Evolutionary conservation across 2,888 invertebrate genomes (phyloP).

Genomic region (Baronia brevicornis): DNA sequence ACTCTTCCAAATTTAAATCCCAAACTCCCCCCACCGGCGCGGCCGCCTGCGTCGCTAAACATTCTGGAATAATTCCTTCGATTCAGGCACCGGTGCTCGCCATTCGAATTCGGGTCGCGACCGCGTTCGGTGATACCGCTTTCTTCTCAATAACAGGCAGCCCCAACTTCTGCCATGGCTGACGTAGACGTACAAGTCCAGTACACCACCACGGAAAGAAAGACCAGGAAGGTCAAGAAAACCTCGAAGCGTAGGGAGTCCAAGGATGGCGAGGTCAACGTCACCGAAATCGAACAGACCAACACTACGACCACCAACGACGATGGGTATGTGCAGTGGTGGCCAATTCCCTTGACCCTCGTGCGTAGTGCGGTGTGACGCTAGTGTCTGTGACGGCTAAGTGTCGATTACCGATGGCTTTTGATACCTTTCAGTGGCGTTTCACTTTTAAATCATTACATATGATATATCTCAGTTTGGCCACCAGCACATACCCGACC

Average conservation of each 20-base stretch:
- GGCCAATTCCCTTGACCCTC: conserved; percentile 53
- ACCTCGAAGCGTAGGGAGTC: conserved; percentile 86
- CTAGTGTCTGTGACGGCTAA: conserved; percentile 50
- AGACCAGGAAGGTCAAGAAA: conserved; percentile 93
- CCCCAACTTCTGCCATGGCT: conserved; percentile 79
- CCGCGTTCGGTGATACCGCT: conserved; percentile 68
- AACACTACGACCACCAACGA: conserved; percentile 78
- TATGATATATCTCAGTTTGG: conserved; percentile 35
- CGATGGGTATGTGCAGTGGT: conserved; percentile 90
- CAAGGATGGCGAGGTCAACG: conserved; percentile 85
- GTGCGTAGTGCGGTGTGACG: conserved; percentile 38
- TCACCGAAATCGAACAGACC: conserved; percentile 86
- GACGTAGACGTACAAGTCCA: conserved; percentile 93
- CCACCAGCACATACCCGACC: conserved; percentile 75
- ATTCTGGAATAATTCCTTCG: conserved; percentile 76
- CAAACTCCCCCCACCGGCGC: conserved; percentile 68
- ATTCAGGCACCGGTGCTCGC: conserved; percentile 66
- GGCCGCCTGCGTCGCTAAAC: conserved; percentile 47
- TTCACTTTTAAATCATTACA: conserved; percentile 26
- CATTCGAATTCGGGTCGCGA: conserved; percentile 76
- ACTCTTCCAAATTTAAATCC: conserved; percentile 76
- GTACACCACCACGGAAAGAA: conserved; percentile 89
- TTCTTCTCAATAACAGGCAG: conserved; percentile 35
- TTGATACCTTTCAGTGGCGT: conserved; percentile 46
- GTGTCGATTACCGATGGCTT: conserved; percentile 48